These are phyloP conservation scores for Phaetusa simplex DNA, from an alignment of 2,113 vertebrate genomes.

Conservation along the genomic window DNA sequence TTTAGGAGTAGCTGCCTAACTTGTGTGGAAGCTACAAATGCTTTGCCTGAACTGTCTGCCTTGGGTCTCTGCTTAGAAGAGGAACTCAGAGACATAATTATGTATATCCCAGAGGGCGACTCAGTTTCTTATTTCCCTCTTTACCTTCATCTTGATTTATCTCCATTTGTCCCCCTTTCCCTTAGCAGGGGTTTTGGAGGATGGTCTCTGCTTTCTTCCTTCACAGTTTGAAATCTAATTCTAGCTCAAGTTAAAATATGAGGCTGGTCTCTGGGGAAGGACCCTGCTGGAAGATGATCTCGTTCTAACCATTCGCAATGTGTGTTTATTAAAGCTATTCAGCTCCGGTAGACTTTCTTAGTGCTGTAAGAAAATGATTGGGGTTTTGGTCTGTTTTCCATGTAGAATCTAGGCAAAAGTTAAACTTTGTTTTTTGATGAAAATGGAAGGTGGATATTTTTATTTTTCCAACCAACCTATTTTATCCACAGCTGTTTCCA, in stretches of 20 bases:
- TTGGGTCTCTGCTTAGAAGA: neutral
- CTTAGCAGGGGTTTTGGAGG: neutral
- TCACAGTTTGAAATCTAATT: neutral
- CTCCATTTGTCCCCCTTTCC: neutral
- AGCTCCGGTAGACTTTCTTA: neutral
- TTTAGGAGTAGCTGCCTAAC: neutral
- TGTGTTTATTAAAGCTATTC: neutral
- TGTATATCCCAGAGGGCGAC: neutral
- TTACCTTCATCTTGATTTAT: neutral
- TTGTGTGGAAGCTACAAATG: neutral
- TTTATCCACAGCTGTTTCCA: neutral
- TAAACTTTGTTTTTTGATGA: neutral
- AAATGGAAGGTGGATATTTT: neutral
- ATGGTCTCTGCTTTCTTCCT: neutral
- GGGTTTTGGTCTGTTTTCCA: neutral
- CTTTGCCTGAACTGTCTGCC: neutral
- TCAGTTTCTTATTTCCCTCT: conserved; percentile 1
- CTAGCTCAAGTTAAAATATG: neutral
- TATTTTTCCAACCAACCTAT: neutral
- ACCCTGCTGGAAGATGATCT: neutral
- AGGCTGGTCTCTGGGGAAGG: neutral
- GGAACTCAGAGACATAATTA: neutral
- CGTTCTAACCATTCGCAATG: neutral
- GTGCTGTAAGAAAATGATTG: neutral
- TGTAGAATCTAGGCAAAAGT: neutral